Conservation (phyloP, 2,797 vertebrate genomes). For the Aythya fuligula region DNA sequence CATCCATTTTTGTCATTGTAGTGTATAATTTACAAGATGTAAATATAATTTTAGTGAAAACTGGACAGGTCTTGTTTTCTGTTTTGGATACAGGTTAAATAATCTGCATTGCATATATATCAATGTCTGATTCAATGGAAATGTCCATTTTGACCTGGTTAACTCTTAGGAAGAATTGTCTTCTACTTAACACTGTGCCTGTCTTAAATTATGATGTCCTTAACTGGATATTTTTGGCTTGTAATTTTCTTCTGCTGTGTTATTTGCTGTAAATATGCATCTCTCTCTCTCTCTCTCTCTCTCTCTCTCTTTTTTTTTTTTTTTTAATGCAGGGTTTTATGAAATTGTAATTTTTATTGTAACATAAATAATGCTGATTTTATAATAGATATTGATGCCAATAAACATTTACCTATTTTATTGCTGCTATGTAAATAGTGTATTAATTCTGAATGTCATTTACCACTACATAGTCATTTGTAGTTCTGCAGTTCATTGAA, state of each 20-base stretch:
- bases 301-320: too few species aligned
- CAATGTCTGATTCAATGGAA: background rate
- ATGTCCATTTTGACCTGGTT: background rate
- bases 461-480: conserved; percentile 23
- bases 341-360: conserved; percentile 38
- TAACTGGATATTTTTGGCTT: background rate
- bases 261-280: background rate
- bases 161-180: background rate
- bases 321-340: background rate
- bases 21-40: background rate
- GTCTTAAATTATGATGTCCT: background rate
- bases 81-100: background rate
- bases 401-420: conserved; percentile 43
- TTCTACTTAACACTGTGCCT: background rate
- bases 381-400: conserved; percentile 12
- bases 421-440: background rate
- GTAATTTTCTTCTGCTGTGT: background rate
- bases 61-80: background rate
- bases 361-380: conserved; percentile 33
- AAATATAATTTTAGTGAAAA: background rate
- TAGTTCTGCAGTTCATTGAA: conserved; percentile 14
- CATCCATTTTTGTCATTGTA: background rate
- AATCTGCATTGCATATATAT: background rate
- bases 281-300: background rate
- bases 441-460: conserved; percentile 53